Evolutionary conservation across 64 coral and sea anemone species (phyloP), one percentile per base, ranked within the genome.

Genomic region (Dendrophyllia cribrosa): DNA sequence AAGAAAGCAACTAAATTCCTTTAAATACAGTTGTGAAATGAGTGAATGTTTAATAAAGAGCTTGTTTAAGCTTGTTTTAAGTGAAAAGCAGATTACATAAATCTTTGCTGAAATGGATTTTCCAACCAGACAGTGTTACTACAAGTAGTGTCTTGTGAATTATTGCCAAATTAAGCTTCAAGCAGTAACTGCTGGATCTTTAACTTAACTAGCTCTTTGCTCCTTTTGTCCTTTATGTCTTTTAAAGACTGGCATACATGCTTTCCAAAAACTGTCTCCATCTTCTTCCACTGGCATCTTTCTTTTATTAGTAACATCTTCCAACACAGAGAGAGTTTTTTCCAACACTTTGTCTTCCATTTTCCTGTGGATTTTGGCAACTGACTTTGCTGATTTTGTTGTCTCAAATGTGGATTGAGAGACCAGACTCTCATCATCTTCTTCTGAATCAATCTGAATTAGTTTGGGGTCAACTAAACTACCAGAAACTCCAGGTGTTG

Each of bases 181-280:
- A 87, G 86, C 34, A 92, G 91, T 87, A 93, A 47, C 43, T 79
- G 83, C 83, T 93, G 83, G 77, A 93, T 93, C 77, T 93, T 86
- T 46, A 93, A 74, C 21, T 87, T 93, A 43, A 87, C 73, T 63
- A 78, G 85, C n/a, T 80, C 83, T 75, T 78, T 93, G 72, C 58
- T 93, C 20, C 77, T 56, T 60, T 86, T 93, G 55, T 93, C 75
- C 64, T 87, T 93, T 7, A 93, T 87, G 12, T 77, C 83, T 25
- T 86, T 93, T 43, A 93, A 87, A 56, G 91, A 87, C 16, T 85
- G 70, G 66, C 59, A 76, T 50, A 88, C 85, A 79, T 88, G 76
- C 58, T 66, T 93, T 51, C 75, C 91, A 47, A 93, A 93, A 78
- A 87, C 24, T 82, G 60, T 88, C 91, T 86, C 59, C 82, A 87